Conservation (phyloP, 2,113 vertebrate genomes). For the Zosterops lateralis region DNA sequence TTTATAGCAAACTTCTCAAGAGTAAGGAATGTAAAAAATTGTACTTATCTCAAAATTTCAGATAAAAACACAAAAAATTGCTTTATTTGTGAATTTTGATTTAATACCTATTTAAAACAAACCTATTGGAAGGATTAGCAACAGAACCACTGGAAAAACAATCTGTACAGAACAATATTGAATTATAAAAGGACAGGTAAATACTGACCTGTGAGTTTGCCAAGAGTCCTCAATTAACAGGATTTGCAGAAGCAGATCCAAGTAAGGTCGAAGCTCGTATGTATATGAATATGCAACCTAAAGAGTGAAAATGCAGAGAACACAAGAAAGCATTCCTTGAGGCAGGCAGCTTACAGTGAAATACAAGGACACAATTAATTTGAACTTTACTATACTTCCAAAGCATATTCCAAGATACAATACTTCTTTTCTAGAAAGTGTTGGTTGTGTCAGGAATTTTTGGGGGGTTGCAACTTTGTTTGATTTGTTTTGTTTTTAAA, state of each 20-base stretch:
- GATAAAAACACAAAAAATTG: neutral
- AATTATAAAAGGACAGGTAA: neutral
- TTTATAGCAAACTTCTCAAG: neutral
- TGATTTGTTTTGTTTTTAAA: neutral
- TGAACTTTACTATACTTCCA: neutral
- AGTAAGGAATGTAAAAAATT: neutral
- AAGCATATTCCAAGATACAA: neutral
- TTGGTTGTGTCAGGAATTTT: neutral
- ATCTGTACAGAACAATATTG: neutral
- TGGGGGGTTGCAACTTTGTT: rapidly evolving
- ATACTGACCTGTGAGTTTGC: conserved; percentile 95
- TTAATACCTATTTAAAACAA: neutral
- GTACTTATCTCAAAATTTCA: neutral
- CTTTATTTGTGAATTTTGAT: neutral
- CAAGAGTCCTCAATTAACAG: conserved; percentile 98
- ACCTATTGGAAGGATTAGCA: neutral
- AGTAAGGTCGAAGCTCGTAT: conserved; percentile 95
- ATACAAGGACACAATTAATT: neutral
- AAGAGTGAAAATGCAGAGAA: conserved; percentile 25
- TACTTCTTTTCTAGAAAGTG: neutral
- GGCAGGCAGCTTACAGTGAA: neutral
- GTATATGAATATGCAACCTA: conserved; percentile 98
- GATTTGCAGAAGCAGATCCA: conserved; percentile 97
- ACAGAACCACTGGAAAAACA: neutral
- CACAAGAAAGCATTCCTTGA: neutral